Conservation (phyloP, 1,140 invertebrate genomes). For the Dinoponera quadriceps region DNA sequence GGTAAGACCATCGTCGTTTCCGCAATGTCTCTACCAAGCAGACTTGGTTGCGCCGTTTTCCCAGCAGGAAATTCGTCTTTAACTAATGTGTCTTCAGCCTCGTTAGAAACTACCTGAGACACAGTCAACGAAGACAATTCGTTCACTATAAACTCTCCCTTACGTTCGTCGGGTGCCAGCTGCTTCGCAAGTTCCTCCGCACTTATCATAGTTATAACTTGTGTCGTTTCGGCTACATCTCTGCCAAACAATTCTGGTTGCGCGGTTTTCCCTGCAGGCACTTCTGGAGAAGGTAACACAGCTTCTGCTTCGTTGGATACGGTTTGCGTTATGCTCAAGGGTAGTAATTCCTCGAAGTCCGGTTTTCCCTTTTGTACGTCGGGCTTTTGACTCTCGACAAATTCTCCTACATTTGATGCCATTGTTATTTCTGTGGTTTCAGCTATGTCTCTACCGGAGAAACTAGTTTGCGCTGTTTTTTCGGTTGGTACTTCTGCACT, state of each 20-base stretch:
- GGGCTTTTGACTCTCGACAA: constrained; percentile 53
- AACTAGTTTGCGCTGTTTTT: constrained; percentile 69
- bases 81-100: constrained; percentile 70
- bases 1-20: constrained; percentile 75
- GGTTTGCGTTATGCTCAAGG: constrained; percentile 75
- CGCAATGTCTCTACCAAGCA: constrained; percentile 77
- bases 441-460: constrained; percentile 72
- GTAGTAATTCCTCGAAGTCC: constrained; percentile 69
- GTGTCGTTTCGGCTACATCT: constrained; percentile 75
- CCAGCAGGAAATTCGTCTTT: constrained; percentile 56
- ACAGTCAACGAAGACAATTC: constrained; percentile 73
- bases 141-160: constrained; percentile 68
- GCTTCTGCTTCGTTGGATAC: constrained; percentile 71
- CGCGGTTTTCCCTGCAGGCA: constrained; percentile 74
- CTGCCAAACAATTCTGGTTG: constrained; percentile 73
- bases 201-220: constrained; percentile 73
- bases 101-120: constrained; percentile 72
- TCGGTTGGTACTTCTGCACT: constrained; percentile 61
- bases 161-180: constrained; percentile 68
- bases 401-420: constrained; percentile 55
- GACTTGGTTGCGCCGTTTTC: constrained; percentile 69
- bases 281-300: constrained; percentile 53
- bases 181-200: constrained; percentile 44
- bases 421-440: constrained; percentile 74
- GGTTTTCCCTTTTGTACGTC: constrained; percentile 66